Evolutionary conservation across 37 sponge, comb jelly and placozoan genomes (phyloP), one percentile per base, ranked within the genome.

Genomic region (Axinella damicornis): DNA sequence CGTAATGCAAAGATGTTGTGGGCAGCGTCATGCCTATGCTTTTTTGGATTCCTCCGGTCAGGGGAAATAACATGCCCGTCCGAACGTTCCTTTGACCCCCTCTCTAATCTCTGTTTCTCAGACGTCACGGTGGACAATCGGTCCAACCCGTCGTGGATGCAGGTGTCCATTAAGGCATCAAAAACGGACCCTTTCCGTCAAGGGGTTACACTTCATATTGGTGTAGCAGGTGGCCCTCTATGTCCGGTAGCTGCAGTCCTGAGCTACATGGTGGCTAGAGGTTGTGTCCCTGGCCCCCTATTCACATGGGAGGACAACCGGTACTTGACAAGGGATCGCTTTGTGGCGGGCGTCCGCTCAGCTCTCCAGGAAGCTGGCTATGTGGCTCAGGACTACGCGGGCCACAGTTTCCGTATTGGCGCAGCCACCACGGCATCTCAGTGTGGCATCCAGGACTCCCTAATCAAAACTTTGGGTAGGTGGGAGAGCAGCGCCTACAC

Each of bases 1-100:
- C 46, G 46, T 46, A 46, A 46, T 46, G 46, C 46, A 9, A 46
- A 46, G 46, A 46, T 46, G 46, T 12, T 69, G 55, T 79, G 80
- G 80, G 88, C 80, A 0, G 82, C 88, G 33, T 39, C 40, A 34
- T 28, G n/a, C 5, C 32, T 76, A 28, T 69, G 76, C 2, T 88
- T 74, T 69, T 81, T 74, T 40, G 83, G 82, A 5, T 88, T 88
- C 37, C 70, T 88, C 53, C 27, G 88, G 1, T 68, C 70, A 0
- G 82, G 76, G 4, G 83, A 88, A 24, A 59, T 88, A 19, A 31
- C 53, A 6, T 25, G 11, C 14, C 75, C 74, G 19, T 56, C 74
- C 2, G n/a, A 15, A 19, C 11, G 14, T 1, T 17, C 41, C 13
- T 74, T 74, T 20, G 40, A 85, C 41, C 67, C 85, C 1, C 24